Evolutionary conservation across 2,888 invertebrate genomes (phyloP).

Genomic region (Drosophila siamana): DNA sequence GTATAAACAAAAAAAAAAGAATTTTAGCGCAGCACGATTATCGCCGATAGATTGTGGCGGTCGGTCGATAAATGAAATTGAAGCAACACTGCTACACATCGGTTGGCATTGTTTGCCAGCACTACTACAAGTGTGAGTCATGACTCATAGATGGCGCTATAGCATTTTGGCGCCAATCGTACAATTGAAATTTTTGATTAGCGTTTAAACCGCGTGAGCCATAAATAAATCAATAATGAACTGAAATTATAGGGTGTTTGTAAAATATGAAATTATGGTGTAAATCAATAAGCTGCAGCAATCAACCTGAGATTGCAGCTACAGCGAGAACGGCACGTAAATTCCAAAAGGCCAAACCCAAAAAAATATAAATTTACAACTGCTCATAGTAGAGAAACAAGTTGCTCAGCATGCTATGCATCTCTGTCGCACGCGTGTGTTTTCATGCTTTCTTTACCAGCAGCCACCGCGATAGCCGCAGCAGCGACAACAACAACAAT

Average conservation of each 20-base stretch:
- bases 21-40: conserved; percentile 49
- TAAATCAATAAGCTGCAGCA: not conserved
- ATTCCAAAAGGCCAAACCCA: conserved; percentile 56
- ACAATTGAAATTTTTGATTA: conserved; percentile 15
- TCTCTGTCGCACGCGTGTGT: conserved; percentile 42
- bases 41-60: conserved; percentile 50
- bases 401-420: conserved; percentile 17
- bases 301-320: not conserved
- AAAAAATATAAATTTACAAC: conserved; percentile 48
- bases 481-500: conserved; percentile 17
- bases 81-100: conserved; percentile 5
- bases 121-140: not conserved
- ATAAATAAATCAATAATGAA: not conserved
- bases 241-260: not conserved
- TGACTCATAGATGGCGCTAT: conserved; percentile 43
- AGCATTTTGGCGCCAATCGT: not conserved
- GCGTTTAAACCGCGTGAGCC: not conserved
- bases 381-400: conserved; percentile 29
- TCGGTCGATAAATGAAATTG: conserved; percentile 29
- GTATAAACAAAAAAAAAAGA: conserved; percentile 65
- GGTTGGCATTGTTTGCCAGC: conserved; percentile 22
- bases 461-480: conserved; percentile 14
- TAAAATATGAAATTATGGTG: not conserved
- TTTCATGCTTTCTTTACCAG: conserved; percentile 37
- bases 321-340: conserved; percentile 18